Evolutionary conservation across 2,888 invertebrate species (phyloP), one percentile per base, ranked within the genome.

Genomic region (Lasioglossum pauxillum): DNA sequence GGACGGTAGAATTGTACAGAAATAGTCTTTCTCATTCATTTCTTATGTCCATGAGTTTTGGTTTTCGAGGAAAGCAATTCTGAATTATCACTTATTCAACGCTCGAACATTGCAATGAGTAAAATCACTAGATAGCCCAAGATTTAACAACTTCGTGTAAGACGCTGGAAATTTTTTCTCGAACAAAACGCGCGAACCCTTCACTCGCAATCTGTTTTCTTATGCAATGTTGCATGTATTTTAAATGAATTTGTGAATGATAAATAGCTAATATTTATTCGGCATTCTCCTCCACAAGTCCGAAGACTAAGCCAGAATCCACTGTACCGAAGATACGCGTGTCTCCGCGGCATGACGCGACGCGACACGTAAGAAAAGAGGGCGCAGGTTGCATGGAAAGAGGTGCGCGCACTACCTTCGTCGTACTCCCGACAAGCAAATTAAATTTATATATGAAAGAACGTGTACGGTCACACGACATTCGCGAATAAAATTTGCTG

Each of bases 391-490:
- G 27, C 53, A 10, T 2, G 46, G 31, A 31, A 53, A 84, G 78
- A 80, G 44, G n/a, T 57, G 75, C 53, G 53, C 73, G 60, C 73
- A 35, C 23, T 23, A 23, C 38, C 44, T 78, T 67, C 75, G 23
- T 31, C 49, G 38, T 78, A 69, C 76, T 78, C 72, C 46, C 72
- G 64, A 23, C 5, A 44, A 73, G 75, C 73, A 85, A 86, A 86
- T 86, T 84, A 76, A 84, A 86, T 86, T 84, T 78, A 69, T 81
- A 82, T 85, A 85, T 57, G 53, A 38, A 38, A 67, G 57, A 49
- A 80, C 81, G 78, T 75, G 46, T 44, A 76, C 67, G 23, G 31
- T 64, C 64, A 7, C 64, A 64, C 64, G 31, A 64, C 31, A 31
- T 49, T 74, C 41, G 49, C 77, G 19, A 41, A 49, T 60, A 27